Conservation (phyloP, 37 sponge, comb jelly and placozoan genomes). For the Oopsacas minuta region DNA sequence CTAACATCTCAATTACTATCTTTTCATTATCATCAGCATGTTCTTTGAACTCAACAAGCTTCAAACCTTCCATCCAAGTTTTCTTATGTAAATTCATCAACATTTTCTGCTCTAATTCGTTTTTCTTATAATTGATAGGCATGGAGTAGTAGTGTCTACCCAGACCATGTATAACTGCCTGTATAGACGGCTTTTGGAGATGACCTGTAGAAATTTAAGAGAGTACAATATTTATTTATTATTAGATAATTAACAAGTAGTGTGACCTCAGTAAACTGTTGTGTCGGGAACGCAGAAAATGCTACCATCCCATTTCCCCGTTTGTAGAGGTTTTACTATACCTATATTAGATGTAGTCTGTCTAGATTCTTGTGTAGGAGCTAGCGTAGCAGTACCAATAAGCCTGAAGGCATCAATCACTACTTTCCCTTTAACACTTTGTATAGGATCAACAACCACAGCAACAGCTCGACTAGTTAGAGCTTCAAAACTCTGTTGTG, state of each 20-base stretch:
- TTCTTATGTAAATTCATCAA: constrained; percentile 93
- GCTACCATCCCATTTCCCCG: too few species aligned
- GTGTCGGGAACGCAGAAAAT: too few species aligned
- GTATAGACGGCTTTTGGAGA: constrained; percentile 94
- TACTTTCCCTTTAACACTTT: constrained; percentile 96
- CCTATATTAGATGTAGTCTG: constrained; percentile 92
- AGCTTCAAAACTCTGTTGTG: constrained; percentile 98
- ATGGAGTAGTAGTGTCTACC: constrained; percentile 94
- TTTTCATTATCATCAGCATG: constrained; percentile 64
- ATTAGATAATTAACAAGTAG: neutral
- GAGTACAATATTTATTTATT: neutral
- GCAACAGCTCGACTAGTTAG: constrained; percentile 85
- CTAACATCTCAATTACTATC: constrained; percentile 75
- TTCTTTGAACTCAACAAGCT: constrained; percentile 67
- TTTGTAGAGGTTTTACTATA: neutral
- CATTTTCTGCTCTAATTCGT: constrained; percentile 99
- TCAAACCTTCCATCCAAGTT: constrained; percentile 87
- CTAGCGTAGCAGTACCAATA: constrained; percentile 75
- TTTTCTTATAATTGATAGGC: constrained; percentile 94
- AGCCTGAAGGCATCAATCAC: constrained; percentile 98
- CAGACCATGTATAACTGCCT: constrained; percentile 97
- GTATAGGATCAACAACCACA: constrained; percentile 97
- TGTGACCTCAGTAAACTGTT: neutral
- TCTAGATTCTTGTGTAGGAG: constrained; percentile 82
- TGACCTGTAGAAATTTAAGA: constrained; percentile 37